Evolutionary conservation across 2,888 invertebrate genomes (phyloP), one percentile per base, ranked within the genome.

Genomic region (Diadromus collaris): DNA sequence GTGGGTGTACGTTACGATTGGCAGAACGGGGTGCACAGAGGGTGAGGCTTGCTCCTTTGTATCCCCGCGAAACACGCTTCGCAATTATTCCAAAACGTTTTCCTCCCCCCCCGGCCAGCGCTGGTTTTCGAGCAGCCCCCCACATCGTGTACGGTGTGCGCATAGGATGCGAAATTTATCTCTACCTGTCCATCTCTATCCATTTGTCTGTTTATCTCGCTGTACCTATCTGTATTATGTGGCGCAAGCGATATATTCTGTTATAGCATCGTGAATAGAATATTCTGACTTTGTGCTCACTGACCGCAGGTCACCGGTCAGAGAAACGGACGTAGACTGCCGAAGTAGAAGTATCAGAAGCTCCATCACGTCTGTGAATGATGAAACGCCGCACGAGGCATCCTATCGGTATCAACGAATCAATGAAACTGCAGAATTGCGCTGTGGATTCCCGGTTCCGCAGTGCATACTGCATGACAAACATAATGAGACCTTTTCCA

Each of bases 21-120:
- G 78, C 77, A 51, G 67, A 78, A 68, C 24, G 32, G 64, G 65
- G 44, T 38, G 41, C 54, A 10, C 21, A 60, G 56, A 68, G 70
- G 74, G 41, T 65, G 74, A 60, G 60, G 51, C 44, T 60, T 56
- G 56, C 69, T 73, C 76, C 76, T 79, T 76, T 79, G 79, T 79
- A 61, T 41, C 56, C 21, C 78, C 78, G 64, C 72, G 63, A 75
- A 78, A 78, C 58, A 71, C 75, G 76, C 80, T 72, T 82, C 78
- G 81, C 83, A 84, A 86, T 86, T 85, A 86, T 83, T 85, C 84
- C 77, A 80, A 82, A 85, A 86, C 77, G 81, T 74, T 79, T 76
- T 76, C 72, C 80, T 76, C 29, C 34, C 60, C 60, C 60, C 60
- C 60, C 60, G 41, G 61, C 21, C 46, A 60, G 16, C 41, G 34